A percentile compares a stretch with the other conserved stretches of the same genome.
Conservation (phyloP, 1,140 invertebrate genomes). For the Conus ventricosus region DNA sequence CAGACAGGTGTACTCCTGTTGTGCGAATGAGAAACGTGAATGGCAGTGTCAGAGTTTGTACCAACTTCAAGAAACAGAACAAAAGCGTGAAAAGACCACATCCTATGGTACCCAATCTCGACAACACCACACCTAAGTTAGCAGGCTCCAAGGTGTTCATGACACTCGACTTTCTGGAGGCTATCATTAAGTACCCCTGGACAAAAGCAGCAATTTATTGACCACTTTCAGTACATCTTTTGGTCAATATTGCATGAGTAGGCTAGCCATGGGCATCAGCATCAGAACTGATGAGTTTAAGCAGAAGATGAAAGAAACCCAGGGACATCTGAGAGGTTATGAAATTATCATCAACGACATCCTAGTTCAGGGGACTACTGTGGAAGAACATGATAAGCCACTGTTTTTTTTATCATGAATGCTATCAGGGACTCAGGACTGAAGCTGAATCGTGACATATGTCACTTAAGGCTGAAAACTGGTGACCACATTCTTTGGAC, state of each 20-base stretch:
- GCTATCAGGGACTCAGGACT: conserved; percentile 45
- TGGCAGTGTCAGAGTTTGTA: conserved; percentile 62
- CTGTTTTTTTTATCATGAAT: conserved; percentile 54
- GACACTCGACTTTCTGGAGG: too few species aligned
- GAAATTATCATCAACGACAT: conserved; percentile 56
- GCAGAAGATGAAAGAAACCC: conserved; percentile 41
- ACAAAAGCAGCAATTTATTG: conserved; percentile 22
- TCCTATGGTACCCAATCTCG: conserved; percentile 38
- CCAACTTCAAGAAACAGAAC: conserved; percentile 42
- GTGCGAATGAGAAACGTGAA: conserved; percentile 51
- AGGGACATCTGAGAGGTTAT: conserved; percentile 32
- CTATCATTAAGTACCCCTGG: conserved; percentile 20
- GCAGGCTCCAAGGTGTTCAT: too few species aligned
- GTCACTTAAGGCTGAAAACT: too few species aligned
- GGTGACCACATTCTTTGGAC: too few species aligned
- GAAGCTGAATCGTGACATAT: conserved; percentile 58
- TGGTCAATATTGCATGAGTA: conserved; percentile 67
- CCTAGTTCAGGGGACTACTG: conserved; percentile 49
- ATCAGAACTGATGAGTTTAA: conserved; percentile 46
- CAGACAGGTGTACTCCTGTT: conserved; percentile 55
- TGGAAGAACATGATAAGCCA: conserved; percentile 50
- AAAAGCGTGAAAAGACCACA: conserved; percentile 10
- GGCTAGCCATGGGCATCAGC: conserved; percentile 73
- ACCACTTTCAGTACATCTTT: conserved; percentile 67
- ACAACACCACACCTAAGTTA: conserved; percentile 32